phyloP scores from a whole-genome alignment of 1,140 invertebrate genomes.

The Calosoma granatense region DNA sequence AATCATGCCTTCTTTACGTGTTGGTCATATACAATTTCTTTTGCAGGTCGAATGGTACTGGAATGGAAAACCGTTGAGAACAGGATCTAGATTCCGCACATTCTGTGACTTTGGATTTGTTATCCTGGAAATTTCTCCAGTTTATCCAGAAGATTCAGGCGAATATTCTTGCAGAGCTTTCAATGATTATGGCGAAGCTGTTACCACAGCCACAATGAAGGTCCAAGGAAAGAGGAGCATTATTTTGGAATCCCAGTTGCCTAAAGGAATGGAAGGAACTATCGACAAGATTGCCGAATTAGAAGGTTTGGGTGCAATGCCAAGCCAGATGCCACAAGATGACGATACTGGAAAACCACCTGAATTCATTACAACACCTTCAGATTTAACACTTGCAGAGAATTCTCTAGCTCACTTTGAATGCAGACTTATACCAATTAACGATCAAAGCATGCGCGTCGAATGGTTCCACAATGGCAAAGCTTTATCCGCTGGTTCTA shows the following conservation, averaged over 20 bases:
- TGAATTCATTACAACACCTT: conserved; percentile 81
- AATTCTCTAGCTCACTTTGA: conserved; percentile 89
- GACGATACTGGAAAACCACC: conserved; percentile 82
- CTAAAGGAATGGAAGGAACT: conserved; percentile 85
- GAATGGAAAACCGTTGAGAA: conserved; percentile 82
- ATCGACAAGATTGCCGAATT: conserved; percentile 89
- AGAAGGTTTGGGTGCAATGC: conserved; percentile 68
- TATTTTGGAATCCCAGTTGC: conserved; percentile 82
- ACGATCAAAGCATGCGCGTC: conserved; percentile 84
- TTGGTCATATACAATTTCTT: conserved; percentile 32
- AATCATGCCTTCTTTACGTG: conserved; percentile 34
- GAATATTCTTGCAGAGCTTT: conserved; percentile 86
- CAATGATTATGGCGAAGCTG: conserved; percentile 87
- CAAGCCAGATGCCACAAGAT: conserved; percentile 51
- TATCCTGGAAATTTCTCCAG: conserved; percentile 85
- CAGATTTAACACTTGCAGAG: conserved; percentile 74
- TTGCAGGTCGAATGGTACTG: conserved; percentile 96
- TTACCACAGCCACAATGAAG: conserved; percentile 83
- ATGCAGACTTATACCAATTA: conserved; percentile 78
- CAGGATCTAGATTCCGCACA: conserved; percentile 82
- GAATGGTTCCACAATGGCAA: conserved; percentile 97
- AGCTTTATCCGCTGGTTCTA: conserved; percentile 71
- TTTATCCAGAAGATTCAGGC: conserved; percentile 90
- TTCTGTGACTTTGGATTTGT: conserved; percentile 95
- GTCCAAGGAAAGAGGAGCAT: conserved; percentile 85